Evolutionary conservation across 2,888 invertebrate species (phyloP).

Genomic region (Agonopterix alstromeriana): DNA sequence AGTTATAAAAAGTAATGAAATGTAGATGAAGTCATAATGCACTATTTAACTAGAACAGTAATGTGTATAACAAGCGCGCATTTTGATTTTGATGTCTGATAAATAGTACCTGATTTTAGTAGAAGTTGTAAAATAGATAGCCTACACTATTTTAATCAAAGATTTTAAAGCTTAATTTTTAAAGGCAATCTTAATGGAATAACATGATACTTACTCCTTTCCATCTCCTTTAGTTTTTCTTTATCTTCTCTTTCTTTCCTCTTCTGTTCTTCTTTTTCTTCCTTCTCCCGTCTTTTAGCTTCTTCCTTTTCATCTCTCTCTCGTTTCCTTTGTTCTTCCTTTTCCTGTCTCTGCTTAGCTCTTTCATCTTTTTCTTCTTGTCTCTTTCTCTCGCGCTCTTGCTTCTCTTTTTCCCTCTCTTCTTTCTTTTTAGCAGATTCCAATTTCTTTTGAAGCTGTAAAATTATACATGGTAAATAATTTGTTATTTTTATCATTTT

Average conservation of each 20-base stretch:
- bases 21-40: too few relatives aligned
- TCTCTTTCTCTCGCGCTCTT: conserved; percentile 57
- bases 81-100: too few relatives aligned
- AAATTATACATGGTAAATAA: conserved; percentile 3
- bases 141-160: too few relatives aligned
- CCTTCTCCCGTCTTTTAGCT: conserved; percentile 55
- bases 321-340: conserved; percentile 51
- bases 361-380: conserved; percentile 68
- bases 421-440: conserved; percentile 76
- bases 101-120: too few relatives aligned
- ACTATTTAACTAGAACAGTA: too few relatives aligned
- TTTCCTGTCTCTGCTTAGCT: conserved; percentile 58
- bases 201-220: conserved; percentile 58
- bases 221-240: conserved; percentile 71
- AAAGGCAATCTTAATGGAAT: neutral
- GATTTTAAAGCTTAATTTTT: too few relatives aligned
- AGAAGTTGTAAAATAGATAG: too few relatives aligned
- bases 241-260: conserved; percentile 71
- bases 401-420: conserved; percentile 69
- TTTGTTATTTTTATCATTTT: too few relatives aligned
- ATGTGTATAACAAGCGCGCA: too few relatives aligned
- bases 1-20: too few relatives aligned
- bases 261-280: conserved; percentile 73
- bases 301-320: conserved; percentile 67
- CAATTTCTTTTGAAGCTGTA: conserved; percentile 72